Base-by-base conservation (phyloP, 2,797 vertebrate species). In the Liasis olivaceus region DNA sequence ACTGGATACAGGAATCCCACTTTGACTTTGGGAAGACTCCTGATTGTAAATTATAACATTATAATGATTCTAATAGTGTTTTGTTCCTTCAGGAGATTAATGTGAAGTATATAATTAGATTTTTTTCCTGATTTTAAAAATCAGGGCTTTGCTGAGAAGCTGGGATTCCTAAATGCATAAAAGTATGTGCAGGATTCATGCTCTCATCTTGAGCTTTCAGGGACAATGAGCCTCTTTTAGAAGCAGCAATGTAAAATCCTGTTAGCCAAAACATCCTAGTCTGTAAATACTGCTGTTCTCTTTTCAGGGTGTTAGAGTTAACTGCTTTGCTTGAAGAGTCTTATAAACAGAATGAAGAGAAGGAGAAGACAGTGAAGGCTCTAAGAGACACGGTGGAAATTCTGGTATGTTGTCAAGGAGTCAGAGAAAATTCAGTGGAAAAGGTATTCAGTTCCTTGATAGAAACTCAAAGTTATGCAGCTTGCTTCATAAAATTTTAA, bases 261-360 rank as follows among this genome's bases (percentile, higher is more conserved):
- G 31, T 9, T 31, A 31, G 51, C 51, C 15, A 56, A 90, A 88
- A 85, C 72, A 28, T 92, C 93, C 94, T 62, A 58, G 90, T 91
- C 92, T 47, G 0, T 91, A 92, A 95, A 85, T 94, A 85, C 93
- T 95, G 2, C 90, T 95, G 92, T 92, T 94, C 91, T 97, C 92
- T 96, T 95, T 95, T 91, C 94, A 99, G 99, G 97, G 97, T 98
- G 28, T 93, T 95, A 0, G 98, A 98, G 94, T 97, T 99, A 60
- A 97, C 97, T 90, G 91, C 86, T 94, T 96, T 97, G 1, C 97
- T 99, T 92, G 97, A 96, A 91, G 95, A 96, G 42, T 97, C 97
- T 95, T 97, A 98, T 92, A 95, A 96, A 93, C 97, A 98, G 95
- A 97, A 95, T 36, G 97, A 98, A 95, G 97, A 97, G 84, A 96